Evolutionary conservation across 2,888 invertebrate genomes (phyloP), one percentile per base, ranked within the genome.

Genomic region (Mellilla xanthometata): DNA sequence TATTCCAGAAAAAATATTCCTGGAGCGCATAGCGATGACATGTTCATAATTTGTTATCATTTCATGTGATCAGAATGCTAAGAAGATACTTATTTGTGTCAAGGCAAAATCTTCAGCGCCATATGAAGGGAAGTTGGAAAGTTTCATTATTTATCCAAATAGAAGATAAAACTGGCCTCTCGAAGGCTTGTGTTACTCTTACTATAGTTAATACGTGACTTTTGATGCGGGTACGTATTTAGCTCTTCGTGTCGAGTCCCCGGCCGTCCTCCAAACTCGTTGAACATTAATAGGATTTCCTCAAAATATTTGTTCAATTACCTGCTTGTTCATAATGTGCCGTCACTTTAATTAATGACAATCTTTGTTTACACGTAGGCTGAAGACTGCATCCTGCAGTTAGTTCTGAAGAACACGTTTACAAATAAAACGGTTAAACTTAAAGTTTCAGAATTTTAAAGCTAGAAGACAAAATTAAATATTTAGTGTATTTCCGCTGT

Each of bases 191-290:
- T 56, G 64, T 63, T 60, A 56, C 49, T 51, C 52, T 35, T 52
- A 54, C 57, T 65, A 62, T 65, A 63, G 61, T 63, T 65, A n/a
- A n/a, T n/a, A 62, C 62, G 57, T 65, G 62, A 62, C 60, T 64
- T 62, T 48, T 62, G 58, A 59, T 60, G 56, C 48, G 58, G 57
- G 61, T 55, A 52, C 46, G 56, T 62, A 59, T 64, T 62, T 62
- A 62, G 45, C 54, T 42, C 45, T 49, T 49, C 42, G 24, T 23
- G 39, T 44, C 41, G 48, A 39, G 51, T 39, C 51, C 47, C 53
- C 9, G 35, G 47, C 51, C 55, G 32, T 41, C 45, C 52, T 55
- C 42, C 31, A 41, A 54, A 54, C 57, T 56, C 61, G 56, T 65
- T 58, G 49, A 51, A 58, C 59, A 58, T 61, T 59, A 58, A 62